phyloP scores from a whole-genome alignment of 2,888 invertebrate genomes.

The Deladenus siricidicola region DNA sequence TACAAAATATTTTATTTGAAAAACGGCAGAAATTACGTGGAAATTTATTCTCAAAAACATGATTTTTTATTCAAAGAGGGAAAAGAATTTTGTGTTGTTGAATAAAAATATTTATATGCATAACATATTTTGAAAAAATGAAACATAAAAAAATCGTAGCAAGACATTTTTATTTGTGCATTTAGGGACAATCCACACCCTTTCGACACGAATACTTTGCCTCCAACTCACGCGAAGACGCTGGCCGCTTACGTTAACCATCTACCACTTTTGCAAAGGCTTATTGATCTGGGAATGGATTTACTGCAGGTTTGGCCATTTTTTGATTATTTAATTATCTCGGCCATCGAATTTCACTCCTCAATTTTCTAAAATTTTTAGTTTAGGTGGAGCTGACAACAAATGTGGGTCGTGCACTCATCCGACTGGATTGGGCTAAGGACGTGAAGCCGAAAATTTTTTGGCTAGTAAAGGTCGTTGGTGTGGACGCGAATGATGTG shows the following conservation, averaged over 20 bases:
- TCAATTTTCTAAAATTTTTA: not conserved
- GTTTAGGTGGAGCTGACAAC: conserved; percentile 32
- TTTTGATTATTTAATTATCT: not conserved
- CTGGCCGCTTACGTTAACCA: conserved; percentile 47
- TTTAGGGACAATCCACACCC: conserved; percentile 46
- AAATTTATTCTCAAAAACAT: too few relatives aligned
- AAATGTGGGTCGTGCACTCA: conserved; percentile 28
- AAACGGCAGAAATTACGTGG: too few relatives aligned
- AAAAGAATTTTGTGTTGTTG: too few relatives aligned
- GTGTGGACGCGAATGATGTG: conserved; percentile 35
- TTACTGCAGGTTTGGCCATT: conserved; percentile 35
- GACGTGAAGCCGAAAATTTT: conserved; percentile 40
- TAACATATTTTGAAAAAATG: not conserved
- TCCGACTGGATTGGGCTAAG: conserved; percentile 33
- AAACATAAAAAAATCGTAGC: not conserved
- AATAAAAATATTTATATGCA: too few relatives aligned
- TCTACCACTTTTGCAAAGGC: conserved; percentile 34
- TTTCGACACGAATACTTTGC: conserved; percentile 35
- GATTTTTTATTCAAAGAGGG: too few relatives aligned
- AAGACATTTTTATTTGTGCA: not conserved
- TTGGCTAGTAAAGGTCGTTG: conserved; percentile 36
- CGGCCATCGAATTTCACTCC: not conserved
- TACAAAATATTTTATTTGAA: too few relatives aligned
- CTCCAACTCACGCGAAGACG: conserved; percentile 43
- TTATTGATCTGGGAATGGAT: conserved; percentile 48